phyloP scores from a whole-genome alignment of 2,888 invertebrate species.

The Fabriciana adippe region DNA sequence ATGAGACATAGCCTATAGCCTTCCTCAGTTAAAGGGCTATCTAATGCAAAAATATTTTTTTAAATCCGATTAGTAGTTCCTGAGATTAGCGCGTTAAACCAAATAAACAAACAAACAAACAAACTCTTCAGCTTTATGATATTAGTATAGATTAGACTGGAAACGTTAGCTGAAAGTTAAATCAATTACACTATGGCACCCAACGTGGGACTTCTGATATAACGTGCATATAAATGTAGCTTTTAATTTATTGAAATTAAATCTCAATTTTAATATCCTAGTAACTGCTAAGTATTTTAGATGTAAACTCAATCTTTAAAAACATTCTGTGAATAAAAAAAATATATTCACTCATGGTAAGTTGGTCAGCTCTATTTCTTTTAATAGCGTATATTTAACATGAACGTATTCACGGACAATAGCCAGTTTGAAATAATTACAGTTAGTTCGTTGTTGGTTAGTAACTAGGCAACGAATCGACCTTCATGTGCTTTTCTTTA shows the following conservation, averaged over 20 bases:
- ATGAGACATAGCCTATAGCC: too few relatives aligned
- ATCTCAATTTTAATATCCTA: neutral
- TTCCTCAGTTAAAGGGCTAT: too few relatives aligned
- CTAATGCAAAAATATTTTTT: too few relatives aligned
- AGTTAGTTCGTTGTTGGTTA: constrained; percentile 34
- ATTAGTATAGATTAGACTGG: too few relatives aligned
- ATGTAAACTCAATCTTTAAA: too few relatives aligned
- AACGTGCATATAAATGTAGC: neutral
- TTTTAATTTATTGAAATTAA: neutral
- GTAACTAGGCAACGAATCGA: constrained; percentile 33
- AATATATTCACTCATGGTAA: too few relatives aligned
- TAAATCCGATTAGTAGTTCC: too few relatives aligned
- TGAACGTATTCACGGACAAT: constrained; percentile 7
- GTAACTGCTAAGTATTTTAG: neutral
- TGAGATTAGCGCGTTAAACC: too few relatives aligned
- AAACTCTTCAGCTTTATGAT: too few relatives aligned
- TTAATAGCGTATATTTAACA: constrained; percentile 3
- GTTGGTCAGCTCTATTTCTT: neutral
- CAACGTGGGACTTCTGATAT: constrained; percentile 15
- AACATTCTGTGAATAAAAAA: too few relatives aligned
- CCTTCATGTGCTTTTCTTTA: constrained; percentile 20
- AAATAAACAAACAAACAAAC: too few relatives aligned
- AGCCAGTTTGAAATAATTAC: constrained; percentile 9
- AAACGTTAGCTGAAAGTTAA: neutral
- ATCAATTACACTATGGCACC: constrained; percentile 23